Percentiles rank a stretch among this genome's conserved stretches.
These are phyloP conservation scores for Euphydryas editha DNA, from an alignment of 2,888 invertebrate genomes.

Conservation along the genomic window DNA sequence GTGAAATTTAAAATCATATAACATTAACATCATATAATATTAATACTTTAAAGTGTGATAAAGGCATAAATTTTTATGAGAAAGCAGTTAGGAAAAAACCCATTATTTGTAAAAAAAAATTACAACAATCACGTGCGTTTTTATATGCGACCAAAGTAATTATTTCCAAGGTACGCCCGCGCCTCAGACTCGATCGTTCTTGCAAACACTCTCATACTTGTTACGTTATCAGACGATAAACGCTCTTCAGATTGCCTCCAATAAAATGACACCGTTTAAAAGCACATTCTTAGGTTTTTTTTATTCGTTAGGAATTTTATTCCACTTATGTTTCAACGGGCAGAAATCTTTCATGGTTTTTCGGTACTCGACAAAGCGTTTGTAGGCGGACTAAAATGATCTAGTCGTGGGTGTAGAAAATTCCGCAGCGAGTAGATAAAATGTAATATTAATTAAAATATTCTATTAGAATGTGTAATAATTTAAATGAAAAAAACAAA, in stretches of 20 bases:
- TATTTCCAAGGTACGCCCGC: slow-evolving; percentile 17
- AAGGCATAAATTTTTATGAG: not conserved
- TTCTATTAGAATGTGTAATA: not conserved
- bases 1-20: too few species aligned
- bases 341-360: slow-evolving; percentile 36
- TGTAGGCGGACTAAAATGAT: slow-evolving; percentile 32
- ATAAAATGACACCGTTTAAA: slow-evolving; percentile 45
- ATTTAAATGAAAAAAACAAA: not conserved
- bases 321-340: slow-evolving; percentile 36
- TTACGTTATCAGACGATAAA: slow-evolving; percentile 40
- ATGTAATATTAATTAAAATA: slow-evolving; percentile 2
- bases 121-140: not conserved
- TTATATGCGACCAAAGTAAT: not conserved
- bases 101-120: too few species aligned
- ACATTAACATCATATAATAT: too few species aligned
- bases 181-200: slow-evolving; percentile 25
- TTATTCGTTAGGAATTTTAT: slow-evolving; percentile 44
- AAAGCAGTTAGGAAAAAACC: not conserved
- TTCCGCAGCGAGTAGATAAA: slow-evolving; percentile 14
- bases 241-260: slow-evolving; percentile 45
- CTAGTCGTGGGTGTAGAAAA: slow-evolving; percentile 33
- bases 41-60: too few species aligned
- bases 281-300: slow-evolving; percentile 47
- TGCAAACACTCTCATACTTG: slow-evolving; percentile 32
- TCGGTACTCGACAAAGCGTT: slow-evolving; percentile 32